Percentiles rank a stretch among this genome's conserved stretches.
Evolutionary conservation across 2,888 invertebrate species (phyloP).

Genomic region (Escarpia spicata): DNA sequence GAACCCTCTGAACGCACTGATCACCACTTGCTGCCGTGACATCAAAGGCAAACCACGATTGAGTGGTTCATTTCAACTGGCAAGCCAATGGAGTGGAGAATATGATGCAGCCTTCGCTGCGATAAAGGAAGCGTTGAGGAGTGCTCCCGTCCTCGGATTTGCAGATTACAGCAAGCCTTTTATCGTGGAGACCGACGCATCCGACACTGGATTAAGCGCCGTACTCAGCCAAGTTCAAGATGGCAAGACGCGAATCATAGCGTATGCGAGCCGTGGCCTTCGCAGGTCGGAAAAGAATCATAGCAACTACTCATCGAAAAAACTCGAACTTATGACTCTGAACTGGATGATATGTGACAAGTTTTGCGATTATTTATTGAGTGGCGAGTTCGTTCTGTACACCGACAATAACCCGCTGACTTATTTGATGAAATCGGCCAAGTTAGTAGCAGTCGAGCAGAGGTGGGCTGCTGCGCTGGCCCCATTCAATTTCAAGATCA

Average conservation of each 20-base stretch:
- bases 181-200: slow-evolving; percentile 38
- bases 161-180: slow-evolving; percentile 32
- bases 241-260: slow-evolving; percentile 31
- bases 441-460: too few species aligned
- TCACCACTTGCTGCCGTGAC: too few species aligned
- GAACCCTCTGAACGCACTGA: too few species aligned
- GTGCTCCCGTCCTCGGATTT: slow-evolving; percentile 13
- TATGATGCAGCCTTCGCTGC: slow-evolving; percentile 22
- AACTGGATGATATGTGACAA: neutral
- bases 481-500: too few species aligned
- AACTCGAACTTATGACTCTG: too few species aligned
- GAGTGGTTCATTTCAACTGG: too few species aligned
- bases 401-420: slow-evolving; percentile 30
- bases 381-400: slow-evolving; percentile 26
- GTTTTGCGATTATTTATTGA: slow-evolving; percentile 22
- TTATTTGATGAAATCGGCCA: neutral
- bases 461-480: too few species aligned
- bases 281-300: slow-evolving; percentile 37
- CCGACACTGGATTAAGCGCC: slow-evolving; percentile 21
- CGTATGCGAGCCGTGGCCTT: slow-evolving; percentile 42
- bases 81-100: too few species aligned
- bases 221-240: slow-evolving; percentile 42
- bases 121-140: slow-evolving; percentile 17
- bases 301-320: slow-evolving; percentile 36
- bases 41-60: too few species aligned